Evolutionary conservation across 1,140 invertebrate species (phyloP).

Genomic region (Lucilia sericata): DNA sequence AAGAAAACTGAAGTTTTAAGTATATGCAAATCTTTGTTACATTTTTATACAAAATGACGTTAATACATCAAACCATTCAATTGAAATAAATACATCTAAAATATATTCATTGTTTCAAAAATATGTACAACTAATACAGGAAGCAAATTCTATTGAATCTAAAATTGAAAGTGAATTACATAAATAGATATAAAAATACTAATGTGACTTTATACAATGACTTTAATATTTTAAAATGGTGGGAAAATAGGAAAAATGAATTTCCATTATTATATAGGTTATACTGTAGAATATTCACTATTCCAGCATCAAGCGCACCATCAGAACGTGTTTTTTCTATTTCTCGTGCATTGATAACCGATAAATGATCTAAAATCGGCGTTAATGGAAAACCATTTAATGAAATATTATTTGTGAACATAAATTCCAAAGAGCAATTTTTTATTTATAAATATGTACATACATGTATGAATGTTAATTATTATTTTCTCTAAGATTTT

Average conservation of each 20-base stretch:
- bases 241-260: conserved; percentile 12
- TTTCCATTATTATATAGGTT: conserved; percentile 25
- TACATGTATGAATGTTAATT: too few species aligned
- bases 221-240: conserved; percentile 38
- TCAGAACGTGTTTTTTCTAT: conserved; percentile 29
- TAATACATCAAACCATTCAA: not conserved
- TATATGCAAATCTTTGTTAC: conserved; percentile 10
- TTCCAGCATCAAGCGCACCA: conserved; percentile 15
- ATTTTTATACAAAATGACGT: not conserved
- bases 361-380: conserved; percentile 26
- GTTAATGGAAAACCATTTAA: conserved; percentile 34
- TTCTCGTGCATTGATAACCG: conserved; percentile 18
- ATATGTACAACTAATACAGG: not conserved
- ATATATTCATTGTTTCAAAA: conserved; percentile 18
- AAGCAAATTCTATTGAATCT: not conserved
- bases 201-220: conserved; percentile 17
- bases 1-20: not conserved
- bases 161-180: conserved; percentile 36
- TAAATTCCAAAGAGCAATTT: conserved; percentile 24
- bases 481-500: too few species aligned
- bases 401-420: conserved; percentile 32
- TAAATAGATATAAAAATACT: conserved; percentile 36
- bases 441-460: not conserved
- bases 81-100: not conserved
- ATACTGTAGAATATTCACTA: conserved; percentile 15